Base-by-base conservation (phyloP, 1,140 invertebrate genomes). In the Drosophila pachea region DNA sequence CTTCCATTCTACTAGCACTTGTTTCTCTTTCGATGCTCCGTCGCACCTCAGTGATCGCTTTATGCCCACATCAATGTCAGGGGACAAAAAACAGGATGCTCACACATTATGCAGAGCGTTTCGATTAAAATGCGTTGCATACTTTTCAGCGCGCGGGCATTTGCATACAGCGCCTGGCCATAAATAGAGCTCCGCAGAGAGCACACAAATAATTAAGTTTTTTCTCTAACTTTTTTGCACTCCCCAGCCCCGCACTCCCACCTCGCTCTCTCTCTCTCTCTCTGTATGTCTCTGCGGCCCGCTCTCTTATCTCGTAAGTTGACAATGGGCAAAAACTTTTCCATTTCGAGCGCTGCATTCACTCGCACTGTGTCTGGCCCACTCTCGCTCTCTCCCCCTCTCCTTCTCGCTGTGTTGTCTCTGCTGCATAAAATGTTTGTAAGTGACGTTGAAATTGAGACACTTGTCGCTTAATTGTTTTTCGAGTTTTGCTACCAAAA, bases 381-480 rank as follows among this genome's bases (percentile, higher is more conserved):
- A 11, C 54, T 7, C 16, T 8, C 4, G 9, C 35, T 42, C 31
- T 49, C 4, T 11, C 22, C 5, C 31, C 11, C 48, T 38, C 55
- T 31, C 16, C n/a, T n/a, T 14, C 16, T 35, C n/a, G 48, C 16
- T 4, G 43, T 32, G 38, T 42, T 68, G 61, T 73, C 50, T 73
- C 58, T 64, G 77, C 73, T 86, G 74, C 81, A 86, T 84, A 84
- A 86, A 84, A 84, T 84, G 81, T 84, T 84, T 86, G 81, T 81
- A 84, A 84, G 81, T 84, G 81, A 84, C 81, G 81, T 84, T 84
- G 81, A 86, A 84, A 84, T 84, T 84, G 81, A 84, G 81, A 84
- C 81, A 84, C 81, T 84, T 84, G 81, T 86, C 81, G 81, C 81
- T 84, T 86, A 84, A 84, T 84, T 84, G 81, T 84, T 84, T 84